Conservation (phyloP, 2,888 invertebrate species). For the Eudemis profundana region DNA sequence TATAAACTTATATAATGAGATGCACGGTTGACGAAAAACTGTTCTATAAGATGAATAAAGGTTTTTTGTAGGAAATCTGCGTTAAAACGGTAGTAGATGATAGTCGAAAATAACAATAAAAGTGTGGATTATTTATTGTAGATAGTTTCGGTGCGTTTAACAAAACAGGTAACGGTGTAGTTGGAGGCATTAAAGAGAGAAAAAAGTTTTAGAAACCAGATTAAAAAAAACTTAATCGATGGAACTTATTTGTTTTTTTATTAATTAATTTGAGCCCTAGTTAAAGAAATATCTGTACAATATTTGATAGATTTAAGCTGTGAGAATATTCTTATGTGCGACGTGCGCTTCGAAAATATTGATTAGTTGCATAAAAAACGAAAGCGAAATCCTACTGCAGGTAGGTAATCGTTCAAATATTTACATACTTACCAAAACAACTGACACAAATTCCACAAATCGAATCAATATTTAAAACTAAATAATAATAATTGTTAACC, state of each 20-base stretch:
- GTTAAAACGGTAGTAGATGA: constrained; percentile 63
- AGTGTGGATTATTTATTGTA: constrained; percentile 62
- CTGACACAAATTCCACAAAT: too few relatives aligned
- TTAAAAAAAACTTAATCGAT: not conserved
- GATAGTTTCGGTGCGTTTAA: constrained; percentile 46
- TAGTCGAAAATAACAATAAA: constrained; percentile 58
- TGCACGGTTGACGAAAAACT: constrained; percentile 77
- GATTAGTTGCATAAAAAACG: too few relatives aligned
- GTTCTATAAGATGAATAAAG: constrained; percentile 56
- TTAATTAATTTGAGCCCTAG: not conserved
- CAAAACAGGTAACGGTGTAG: constrained; percentile 49
- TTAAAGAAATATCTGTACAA: not conserved
- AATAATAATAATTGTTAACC: too few relatives aligned
- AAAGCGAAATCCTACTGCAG: too few relatives aligned
- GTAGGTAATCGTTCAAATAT: too few relatives aligned
- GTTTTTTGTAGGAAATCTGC: constrained; percentile 66
- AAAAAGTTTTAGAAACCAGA: not conserved
- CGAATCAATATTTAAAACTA: too few relatives aligned
- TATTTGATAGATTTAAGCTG: too few relatives aligned
- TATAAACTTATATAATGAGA: constrained; percentile 62
- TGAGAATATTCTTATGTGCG: too few relatives aligned
- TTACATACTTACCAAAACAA: too few relatives aligned
- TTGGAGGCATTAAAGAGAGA: not conserved
- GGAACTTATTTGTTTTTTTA: too few relatives aligned
- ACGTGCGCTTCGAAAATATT: too few relatives aligned